Conservation (phyloP, 2,113 vertebrate genomes). For the Glaucomys volans region DNA sequence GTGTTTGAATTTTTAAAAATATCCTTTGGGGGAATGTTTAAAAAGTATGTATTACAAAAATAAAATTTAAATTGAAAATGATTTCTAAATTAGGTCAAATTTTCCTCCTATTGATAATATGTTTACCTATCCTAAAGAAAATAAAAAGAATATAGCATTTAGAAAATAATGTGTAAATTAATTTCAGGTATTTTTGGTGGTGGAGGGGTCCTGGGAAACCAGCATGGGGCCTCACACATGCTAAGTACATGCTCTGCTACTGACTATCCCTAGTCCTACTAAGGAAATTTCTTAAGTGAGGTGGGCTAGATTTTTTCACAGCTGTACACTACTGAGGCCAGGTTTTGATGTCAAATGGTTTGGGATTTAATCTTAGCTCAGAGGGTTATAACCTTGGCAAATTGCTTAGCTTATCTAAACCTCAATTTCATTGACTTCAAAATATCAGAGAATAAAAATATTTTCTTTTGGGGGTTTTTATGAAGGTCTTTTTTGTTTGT, state of each 20-base stretch:
- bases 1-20: background rate
- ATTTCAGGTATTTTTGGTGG: background rate
- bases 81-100: background rate
- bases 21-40: no score
- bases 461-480: background rate
- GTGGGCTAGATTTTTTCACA: background rate
- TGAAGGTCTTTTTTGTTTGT: background rate
- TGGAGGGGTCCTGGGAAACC: no score
- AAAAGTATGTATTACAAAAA: background rate
- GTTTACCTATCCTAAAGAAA: background rate
- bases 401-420: background rate
- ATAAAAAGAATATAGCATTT: background rate
- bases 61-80: conserved; percentile 15
- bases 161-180: background rate
- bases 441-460: no score
- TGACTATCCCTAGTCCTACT: no score
- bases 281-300: background rate
- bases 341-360: background rate
- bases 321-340: background rate
- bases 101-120: background rate
- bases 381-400: background rate
- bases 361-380: background rate
- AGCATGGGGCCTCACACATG: no score
- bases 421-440: background rate
- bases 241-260: no score